Conservation (phyloP, 2,113 vertebrate genomes). For the Prinia subflava region DNA sequence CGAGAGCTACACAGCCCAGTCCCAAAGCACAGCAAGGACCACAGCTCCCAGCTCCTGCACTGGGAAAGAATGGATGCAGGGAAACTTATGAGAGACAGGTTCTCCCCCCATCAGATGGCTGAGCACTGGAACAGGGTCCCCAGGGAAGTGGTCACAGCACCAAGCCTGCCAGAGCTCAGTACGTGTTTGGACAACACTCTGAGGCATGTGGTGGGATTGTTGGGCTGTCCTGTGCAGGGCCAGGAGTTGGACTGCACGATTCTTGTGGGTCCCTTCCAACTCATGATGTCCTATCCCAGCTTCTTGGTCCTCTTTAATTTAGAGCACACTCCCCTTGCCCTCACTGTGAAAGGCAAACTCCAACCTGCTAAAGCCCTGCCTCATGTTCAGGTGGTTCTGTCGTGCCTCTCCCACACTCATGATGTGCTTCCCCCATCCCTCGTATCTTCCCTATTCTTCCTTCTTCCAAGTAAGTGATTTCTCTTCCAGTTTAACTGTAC, state of each 20-base stretch:
- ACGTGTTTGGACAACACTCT: not conserved
- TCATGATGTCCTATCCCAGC: not conserved
- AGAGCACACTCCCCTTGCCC: not conserved
- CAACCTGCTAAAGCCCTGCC: not conserved
- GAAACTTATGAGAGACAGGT: not conserved
- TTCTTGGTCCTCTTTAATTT: not conserved
- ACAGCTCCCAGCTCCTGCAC: not conserved
- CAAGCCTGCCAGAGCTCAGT: not conserved
- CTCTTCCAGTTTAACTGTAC: not conserved
- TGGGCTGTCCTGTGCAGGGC: not conserved
- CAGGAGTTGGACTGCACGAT: not conserved
- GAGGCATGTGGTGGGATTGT: not conserved
- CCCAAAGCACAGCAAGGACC: not conserved
- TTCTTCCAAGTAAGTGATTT: not conserved
- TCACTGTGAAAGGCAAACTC: not conserved
- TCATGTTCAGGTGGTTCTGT: not conserved
- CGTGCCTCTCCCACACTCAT: not conserved
- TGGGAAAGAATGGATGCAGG: not conserved
- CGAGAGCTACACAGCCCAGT: not conserved
- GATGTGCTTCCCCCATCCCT: not conserved
- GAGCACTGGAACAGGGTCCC: not conserved
- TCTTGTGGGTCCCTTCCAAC: not conserved
- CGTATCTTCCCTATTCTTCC: not conserved
- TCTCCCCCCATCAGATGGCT: not conserved
- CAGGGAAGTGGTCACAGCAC: not conserved